A percentile compares a stretch with the other conserved stretches of the same genome.
Evolutionary conservation across 2,888 invertebrate species (phyloP).

Genomic region (Miltochrista miniata): DNA sequence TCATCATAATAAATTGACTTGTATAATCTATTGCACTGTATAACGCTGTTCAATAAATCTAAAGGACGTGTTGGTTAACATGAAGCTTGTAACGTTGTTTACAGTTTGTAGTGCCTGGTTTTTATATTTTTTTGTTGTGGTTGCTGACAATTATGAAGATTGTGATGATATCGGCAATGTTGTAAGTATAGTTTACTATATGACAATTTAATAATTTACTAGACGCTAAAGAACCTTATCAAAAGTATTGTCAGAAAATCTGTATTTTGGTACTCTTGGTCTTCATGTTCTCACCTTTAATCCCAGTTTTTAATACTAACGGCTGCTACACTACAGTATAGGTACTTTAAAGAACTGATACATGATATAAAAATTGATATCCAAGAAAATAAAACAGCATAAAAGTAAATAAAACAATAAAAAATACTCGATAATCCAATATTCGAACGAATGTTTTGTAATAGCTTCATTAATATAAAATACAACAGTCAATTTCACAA

Average conservation of each 20-base stretch:
- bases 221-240: too few species aligned
- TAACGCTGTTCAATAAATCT: conserved; percentile 30
- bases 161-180: conserved; percentile 24
- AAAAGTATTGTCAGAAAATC: too few species aligned
- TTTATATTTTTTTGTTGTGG: conserved; percentile 17
- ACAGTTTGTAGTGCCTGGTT: too few species aligned
- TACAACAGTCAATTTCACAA: conserved; percentile 29
- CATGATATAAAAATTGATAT: too few species aligned
- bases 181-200: conserved; percentile 6
- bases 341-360: too few species aligned
- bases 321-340: too few species aligned
- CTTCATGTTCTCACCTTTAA: too few species aligned
- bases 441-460: conserved; percentile 12
- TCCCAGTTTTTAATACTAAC: too few species aligned
- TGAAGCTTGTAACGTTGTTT: conserved; percentile 22
- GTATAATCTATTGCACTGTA: conserved; percentile 19
- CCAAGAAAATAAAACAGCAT: too few species aligned
- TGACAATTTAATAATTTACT: too few species aligned
- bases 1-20: conserved; percentile 30
- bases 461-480: conserved; percentile 23
- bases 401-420: too few species aligned
- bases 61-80: conserved; percentile 29
- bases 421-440: background rate
- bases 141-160: conserved; percentile 17
- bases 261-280: too few species aligned